Conservation (phyloP, 2,113 vertebrate genomes). For the Trachemys scripta region DNA sequence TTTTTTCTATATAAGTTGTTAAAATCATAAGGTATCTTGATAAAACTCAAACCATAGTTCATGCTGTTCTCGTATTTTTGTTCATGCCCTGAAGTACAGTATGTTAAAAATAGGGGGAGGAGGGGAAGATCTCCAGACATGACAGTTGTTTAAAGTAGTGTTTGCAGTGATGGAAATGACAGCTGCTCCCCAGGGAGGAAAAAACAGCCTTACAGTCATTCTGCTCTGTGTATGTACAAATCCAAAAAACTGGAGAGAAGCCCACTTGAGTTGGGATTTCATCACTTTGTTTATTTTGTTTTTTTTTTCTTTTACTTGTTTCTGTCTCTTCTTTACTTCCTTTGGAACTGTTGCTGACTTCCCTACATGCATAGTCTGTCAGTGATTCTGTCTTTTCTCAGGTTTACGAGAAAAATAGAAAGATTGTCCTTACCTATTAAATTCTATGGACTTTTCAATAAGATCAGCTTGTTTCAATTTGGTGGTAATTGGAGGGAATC, state of each 20-base stretch:
- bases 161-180: conserved; percentile 71
- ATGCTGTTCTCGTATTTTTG: background rate
- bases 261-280: conserved; percentile 24
- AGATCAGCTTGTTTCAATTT: background rate
- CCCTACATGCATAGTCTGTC: background rate
- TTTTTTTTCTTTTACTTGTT: conserved; percentile 14
- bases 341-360: background rate
- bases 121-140: conserved; percentile 22
- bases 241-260: conserved; percentile 34
- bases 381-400: background rate
- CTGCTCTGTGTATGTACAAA: conserved; percentile 44
- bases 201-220: conserved; percentile 33
- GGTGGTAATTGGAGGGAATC: background rate
- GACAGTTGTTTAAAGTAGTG: conserved; percentile 55
- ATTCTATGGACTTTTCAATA: background rate
- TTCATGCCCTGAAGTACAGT: conserved; percentile 2
- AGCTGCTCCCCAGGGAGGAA: conserved; percentile 54
- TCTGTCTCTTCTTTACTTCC: background rate
- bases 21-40: background rate
- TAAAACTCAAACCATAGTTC: background rate
- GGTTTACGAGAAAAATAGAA: background rate
- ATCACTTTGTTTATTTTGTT: conserved; percentile 45
- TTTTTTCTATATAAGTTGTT: background rate
- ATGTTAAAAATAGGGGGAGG: conserved; percentile 38
- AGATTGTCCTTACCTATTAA: background rate